These are phyloP conservation scores for Lasioglossum albipes DNA, from an alignment of 1,140 invertebrate genomes.

Conservation along the genomic window DNA sequence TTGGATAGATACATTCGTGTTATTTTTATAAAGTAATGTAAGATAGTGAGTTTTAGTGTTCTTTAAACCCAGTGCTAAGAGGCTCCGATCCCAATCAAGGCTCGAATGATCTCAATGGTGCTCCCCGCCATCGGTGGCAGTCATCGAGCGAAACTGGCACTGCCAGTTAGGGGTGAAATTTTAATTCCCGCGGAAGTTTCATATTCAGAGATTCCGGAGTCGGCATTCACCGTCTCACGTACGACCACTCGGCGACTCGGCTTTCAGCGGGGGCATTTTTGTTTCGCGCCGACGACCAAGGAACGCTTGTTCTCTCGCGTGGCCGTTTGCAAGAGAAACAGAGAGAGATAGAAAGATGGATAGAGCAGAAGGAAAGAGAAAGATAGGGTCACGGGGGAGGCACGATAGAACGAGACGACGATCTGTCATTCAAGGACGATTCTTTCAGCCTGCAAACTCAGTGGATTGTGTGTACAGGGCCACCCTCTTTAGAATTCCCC, in stretches of 20 bases:
- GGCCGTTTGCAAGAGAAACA: too few species aligned
- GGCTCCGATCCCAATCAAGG: too few species aligned
- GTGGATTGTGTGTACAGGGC: conserved; percentile 71
- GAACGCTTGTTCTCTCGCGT: conserved; percentile 2
- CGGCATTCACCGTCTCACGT: conserved; percentile 40
- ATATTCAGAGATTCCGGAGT: conserved; percentile 36
- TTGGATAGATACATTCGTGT: too few species aligned
- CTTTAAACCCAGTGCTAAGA: too few species aligned
- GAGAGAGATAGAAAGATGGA: too few species aligned
- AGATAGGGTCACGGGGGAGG: conserved; percentile 1
- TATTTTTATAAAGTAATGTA: too few species aligned
- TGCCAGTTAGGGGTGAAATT: conserved; percentile 16
- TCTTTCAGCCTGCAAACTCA: conserved; percentile 68
- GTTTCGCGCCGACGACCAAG: conserved; percentile 33
- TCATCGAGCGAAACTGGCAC: conserved; percentile 18
- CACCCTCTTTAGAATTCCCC: conserved; percentile 73
- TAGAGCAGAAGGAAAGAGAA: not conserved
- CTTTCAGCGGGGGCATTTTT: conserved; percentile 51
- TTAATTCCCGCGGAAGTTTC: conserved; percentile 46
- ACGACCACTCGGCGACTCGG: conserved; percentile 23
- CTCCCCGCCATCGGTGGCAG: too few species aligned
- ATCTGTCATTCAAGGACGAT: conserved; percentile 66
- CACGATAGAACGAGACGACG: conserved; percentile 42
- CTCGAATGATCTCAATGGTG: too few species aligned
- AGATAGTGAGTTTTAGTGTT: too few species aligned